Evolutionary conservation across 1,140 invertebrate species (phyloP).

Genomic region (Calephelis virginiensis): DNA sequence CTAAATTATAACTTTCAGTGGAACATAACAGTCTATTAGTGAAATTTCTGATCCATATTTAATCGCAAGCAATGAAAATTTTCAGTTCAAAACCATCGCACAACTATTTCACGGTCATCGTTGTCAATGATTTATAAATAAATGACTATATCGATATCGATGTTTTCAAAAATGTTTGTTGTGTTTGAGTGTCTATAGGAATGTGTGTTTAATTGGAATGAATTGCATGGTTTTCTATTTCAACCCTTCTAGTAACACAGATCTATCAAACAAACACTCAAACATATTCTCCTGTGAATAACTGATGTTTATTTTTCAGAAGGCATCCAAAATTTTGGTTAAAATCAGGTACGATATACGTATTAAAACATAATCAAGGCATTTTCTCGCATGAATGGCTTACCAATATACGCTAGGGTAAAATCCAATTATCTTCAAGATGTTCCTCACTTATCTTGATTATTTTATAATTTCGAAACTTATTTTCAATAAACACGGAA

Average conservation of each 20-base stretch:
- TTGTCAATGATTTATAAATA: too few relatives aligned
- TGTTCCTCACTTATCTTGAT: too few relatives aligned
- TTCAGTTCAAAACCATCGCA: too few relatives aligned
- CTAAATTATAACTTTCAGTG: too few relatives aligned
- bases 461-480: neutral
- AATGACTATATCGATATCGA: constrained; percentile 35
- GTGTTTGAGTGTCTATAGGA: constrained; percentile 69
- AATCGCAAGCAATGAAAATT: too few relatives aligned
- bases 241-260: constrained; percentile 31
- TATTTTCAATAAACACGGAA: neutral
- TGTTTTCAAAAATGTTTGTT: constrained; percentile 40
- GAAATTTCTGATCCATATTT: too few relatives aligned
- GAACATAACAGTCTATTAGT: too few relatives aligned
- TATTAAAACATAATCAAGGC: constrained; percentile 25
- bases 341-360: constrained; percentile 19
- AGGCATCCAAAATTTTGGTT: constrained; percentile 14
- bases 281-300: constrained; percentile 52
- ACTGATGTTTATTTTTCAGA: constrained; percentile 35
- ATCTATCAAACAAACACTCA: constrained; percentile 31
- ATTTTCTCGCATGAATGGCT: too few relatives aligned
- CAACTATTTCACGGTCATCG: too few relatives aligned
- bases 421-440: neutral
- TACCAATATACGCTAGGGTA: neutral
- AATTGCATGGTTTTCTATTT: constrained; percentile 49
- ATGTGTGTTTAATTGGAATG: constrained; percentile 67